Percentiles rank a stretch among this genome's conserved stretches.
These are phyloP conservation scores for Poecile atricapillus DNA, from an alignment of 2,113 vertebrate genomes.

Conservation along the genomic window DNA sequence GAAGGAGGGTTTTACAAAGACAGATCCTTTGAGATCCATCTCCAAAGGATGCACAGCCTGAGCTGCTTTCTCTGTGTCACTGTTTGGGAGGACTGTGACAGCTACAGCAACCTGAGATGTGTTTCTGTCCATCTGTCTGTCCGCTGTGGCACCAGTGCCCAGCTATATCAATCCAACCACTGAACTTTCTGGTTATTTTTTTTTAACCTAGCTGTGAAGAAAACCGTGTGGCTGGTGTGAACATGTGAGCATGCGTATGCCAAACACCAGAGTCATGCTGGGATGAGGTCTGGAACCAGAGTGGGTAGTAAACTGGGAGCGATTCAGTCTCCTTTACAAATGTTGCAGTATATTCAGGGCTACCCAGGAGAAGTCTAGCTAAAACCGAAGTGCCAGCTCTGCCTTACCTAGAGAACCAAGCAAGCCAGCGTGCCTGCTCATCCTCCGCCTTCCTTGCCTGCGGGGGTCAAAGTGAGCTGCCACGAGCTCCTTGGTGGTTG, in stretches of 20 bases:
- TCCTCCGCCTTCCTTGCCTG: background rate
- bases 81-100: background rate
- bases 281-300: background rate
- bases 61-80: background rate
- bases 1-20: background rate
- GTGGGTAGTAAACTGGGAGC: background rate
- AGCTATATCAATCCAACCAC: background rate
- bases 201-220: background rate
- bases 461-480: background rate
- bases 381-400: constrained; percentile 61
- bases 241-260: fast-evolving
- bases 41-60: background rate
- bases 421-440: constrained; percentile 46
- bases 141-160: background rate
- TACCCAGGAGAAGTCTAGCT: background rate
- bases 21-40: background rate
- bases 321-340: background rate
- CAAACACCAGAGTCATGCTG: background rate
- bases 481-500: background rate
- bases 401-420: constrained; percentile 48
- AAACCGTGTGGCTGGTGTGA: background rate
- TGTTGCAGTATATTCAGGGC: background rate
- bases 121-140: background rate
- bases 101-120: fast-evolving
- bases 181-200: background rate